Base-by-base conservation (phyloP, 2,888 invertebrate species). In the Linyphia triangularis region DNA sequence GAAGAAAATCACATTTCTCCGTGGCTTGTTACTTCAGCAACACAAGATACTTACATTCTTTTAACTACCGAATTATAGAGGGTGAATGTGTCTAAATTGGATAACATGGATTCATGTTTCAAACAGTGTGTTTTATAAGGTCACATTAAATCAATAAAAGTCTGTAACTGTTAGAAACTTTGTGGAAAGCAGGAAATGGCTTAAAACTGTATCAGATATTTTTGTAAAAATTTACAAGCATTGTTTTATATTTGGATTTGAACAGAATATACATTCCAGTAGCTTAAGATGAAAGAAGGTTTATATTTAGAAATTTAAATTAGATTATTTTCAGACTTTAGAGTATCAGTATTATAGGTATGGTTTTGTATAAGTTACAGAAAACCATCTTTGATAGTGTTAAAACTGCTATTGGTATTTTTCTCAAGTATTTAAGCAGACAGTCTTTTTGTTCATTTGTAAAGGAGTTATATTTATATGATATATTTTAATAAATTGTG, bases 1-100 rank as follows among this genome's bases (percentile, higher is more conserved):
- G 86, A 88, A 75, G 85, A 85, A 72, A 73, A 40, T 28, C 63
- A 51, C 19, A 79, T 86, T 37, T 88, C 86, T 28, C 81, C 86
- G n/a, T 88, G 86, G 86, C 86, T 67, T 51, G 86, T 88, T 33
- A 5, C 59, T 13, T 37, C 79, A 24, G 16, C 63, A 22, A 40
- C 77, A 2, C 69, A 69, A 33, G 86, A 88, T 26, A 88, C 43
- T 40, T 81, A 40, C 10, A 59, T 61, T 81, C 67, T 86, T n/a
- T 51, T 88, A 24, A 88, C 81, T 10, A 88, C 86, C 10, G 86
- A 88, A 57, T 51, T 88, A 30, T 82, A 59, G n/a, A 51, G n/a
- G 13, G n/a, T 51, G 51, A 51, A 51, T n/a, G 5, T 51, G n/a
- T n/a, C n/a, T n/a, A n/a, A n/a, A n/a, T 51, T 10, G 1, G 6